A percentile compares a stretch with the other conserved stretches of the same genome.
Conservation (phyloP, 2,113 vertebrate genomes). For the Phylloscopus trochiloides region DNA sequence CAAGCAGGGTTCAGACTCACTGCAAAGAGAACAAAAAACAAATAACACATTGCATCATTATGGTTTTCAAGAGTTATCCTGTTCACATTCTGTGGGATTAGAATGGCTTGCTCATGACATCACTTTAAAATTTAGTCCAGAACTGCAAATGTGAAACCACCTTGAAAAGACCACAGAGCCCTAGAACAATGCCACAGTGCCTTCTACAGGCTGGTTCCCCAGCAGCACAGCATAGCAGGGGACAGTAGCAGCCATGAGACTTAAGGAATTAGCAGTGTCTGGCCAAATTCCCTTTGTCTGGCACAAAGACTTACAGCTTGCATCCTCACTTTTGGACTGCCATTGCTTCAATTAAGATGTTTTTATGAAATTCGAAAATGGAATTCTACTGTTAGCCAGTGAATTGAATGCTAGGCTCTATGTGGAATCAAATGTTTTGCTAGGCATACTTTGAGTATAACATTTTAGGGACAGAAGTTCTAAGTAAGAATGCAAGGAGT, state of each 20-base stretch:
- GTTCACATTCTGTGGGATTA: neutral
- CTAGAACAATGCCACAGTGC: neutral
- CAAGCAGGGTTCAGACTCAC: slow-evolving; percentile 98
- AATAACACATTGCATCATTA: neutral
- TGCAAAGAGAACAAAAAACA: slow-evolving; percentile 48
- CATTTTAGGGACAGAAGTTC: neutral
- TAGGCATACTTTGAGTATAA: neutral
- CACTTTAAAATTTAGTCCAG: neutral
- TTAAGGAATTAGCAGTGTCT: neutral
- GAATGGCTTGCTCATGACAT: neutral
- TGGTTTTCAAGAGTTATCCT: neutral
- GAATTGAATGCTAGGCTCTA: neutral
- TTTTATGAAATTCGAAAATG: neutral
- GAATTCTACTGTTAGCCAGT: neutral
- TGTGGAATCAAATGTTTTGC: neutral
- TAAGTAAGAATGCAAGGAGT: neutral
- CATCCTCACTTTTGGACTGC: neutral
- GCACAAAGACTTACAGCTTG: neutral
- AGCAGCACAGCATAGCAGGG: neutral
- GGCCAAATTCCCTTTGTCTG: neutral
- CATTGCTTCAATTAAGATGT: neutral
- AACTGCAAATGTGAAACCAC: neutral
- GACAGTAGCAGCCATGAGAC: neutral
- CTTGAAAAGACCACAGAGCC: neutral
- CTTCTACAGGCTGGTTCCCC: neutral